phyloP scores from a whole-genome alignment of 2,888 invertebrate species.

The Acleris literana region DNA sequence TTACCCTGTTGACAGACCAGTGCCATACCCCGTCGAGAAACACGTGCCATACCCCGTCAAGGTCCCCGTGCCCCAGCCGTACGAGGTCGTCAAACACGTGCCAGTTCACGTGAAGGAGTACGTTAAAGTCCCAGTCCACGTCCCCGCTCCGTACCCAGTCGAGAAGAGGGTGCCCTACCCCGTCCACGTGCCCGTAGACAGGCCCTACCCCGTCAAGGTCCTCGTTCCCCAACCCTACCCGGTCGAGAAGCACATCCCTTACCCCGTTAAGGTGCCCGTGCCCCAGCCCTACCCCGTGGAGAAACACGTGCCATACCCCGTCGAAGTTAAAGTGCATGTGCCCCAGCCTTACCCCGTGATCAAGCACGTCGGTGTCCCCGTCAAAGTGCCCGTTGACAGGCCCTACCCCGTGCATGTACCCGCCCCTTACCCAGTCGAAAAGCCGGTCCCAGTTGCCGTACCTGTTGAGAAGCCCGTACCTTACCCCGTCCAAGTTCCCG shows the following conservation, averaged over 20 bases:
- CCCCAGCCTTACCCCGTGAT: constrained; percentile 89
- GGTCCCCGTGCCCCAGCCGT: constrained; percentile 88
- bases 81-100: constrained; percentile 87
- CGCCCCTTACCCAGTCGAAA: constrained; percentile 84
- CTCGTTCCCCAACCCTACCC: constrained; percentile 91
- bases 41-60: constrained; percentile 87
- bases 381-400: constrained; percentile 87
- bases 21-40: constrained; percentile 86
- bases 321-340: constrained; percentile 88
- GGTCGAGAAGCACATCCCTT: constrained; percentile 89
- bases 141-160: constrained; percentile 90
- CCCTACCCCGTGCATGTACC: constrained; percentile 88
- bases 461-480: constrained; percentile 86
- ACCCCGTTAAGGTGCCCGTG: constrained; percentile 89
- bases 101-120: constrained; percentile 90
- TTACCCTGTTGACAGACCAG: constrained; percentile 85
- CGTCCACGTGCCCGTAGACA: constrained; percentile 88
- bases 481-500: constrained; percentile 85
- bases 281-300: constrained; percentile 91
- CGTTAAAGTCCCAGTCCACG: constrained; percentile 90
- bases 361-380: constrained; percentile 85
- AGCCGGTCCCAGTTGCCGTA: constrained; percentile 84
- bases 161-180: constrained; percentile 90
- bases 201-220: constrained; percentile 91
- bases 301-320: constrained; percentile 88